Evolutionary conservation across 1,140 invertebrate genomes (phyloP).

Genomic region (Drosophila kohkoa): DNA sequence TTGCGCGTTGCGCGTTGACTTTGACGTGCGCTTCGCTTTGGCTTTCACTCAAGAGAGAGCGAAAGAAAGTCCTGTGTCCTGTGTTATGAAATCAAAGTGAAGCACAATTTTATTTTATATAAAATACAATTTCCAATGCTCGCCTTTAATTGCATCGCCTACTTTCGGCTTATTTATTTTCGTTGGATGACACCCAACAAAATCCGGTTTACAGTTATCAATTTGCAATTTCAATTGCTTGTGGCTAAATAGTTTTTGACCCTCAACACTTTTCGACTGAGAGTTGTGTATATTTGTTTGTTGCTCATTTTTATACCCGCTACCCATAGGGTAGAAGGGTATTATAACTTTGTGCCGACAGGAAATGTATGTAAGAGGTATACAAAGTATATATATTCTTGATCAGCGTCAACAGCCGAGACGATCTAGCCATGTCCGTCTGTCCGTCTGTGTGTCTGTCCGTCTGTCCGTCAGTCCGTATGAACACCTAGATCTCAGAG

Average conservation of each 20-base stretch:
- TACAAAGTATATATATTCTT: too few relatives aligned
- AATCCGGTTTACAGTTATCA: slow-evolving; percentile 22
- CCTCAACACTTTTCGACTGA: neutral
- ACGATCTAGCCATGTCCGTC: too few relatives aligned
- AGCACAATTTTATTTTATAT: too few relatives aligned
- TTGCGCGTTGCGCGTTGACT: neutral
- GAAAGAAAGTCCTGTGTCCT: too few relatives aligned
- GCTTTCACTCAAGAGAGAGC: neutral
- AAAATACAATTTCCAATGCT: too few relatives aligned
- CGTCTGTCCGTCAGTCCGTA: too few relatives aligned
- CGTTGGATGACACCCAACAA: slow-evolving; percentile 2
- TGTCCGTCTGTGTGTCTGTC: too few relatives aligned
- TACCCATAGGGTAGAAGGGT: too few relatives aligned
- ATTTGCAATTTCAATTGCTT: slow-evolving; percentile 54
- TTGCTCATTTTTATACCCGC: neutral
- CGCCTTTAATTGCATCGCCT: slow-evolving; percentile 1
- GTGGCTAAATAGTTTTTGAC: slow-evolving; percentile 3
- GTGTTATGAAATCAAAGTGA: neutral
- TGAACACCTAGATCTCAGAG: too few relatives aligned
- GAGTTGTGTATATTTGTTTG: neutral
- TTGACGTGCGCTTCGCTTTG: slow-evolving; percentile 15
- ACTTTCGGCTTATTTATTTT: slow-evolving; percentile 1
- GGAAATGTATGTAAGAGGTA: too few relatives aligned
- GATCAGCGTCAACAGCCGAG: too few relatives aligned
- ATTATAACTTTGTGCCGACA: too few relatives aligned